phyloP scores from a whole-genome alignment of 2,888 invertebrate genomes.

The Formica aserva region DNA sequence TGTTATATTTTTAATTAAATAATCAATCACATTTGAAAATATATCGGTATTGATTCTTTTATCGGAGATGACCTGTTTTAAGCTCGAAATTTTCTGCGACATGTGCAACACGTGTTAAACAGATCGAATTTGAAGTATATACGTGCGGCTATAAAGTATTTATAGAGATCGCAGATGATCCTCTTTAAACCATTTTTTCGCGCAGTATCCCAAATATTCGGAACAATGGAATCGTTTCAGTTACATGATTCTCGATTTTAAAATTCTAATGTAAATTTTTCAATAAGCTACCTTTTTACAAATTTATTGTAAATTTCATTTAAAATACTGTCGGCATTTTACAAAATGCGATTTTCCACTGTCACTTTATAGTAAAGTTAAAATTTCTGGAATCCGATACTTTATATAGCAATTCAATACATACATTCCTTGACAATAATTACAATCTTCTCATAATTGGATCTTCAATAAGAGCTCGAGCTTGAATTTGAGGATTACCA shows the following conservation, averaged over 20 bases:
- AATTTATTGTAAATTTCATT: not conserved
- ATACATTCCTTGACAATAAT: not conserved
- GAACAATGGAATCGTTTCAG: not conserved
- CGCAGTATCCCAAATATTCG: not conserved
- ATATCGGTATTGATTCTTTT: not conserved
- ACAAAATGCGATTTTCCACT: not conserved
- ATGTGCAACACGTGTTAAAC: slow-evolving; percentile 41
- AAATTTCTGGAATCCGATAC: not conserved
- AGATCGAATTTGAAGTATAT: slow-evolving; percentile 35
- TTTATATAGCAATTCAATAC: not conserved
- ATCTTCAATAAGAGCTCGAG: not conserved
- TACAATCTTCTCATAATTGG: slow-evolving; percentile 7
- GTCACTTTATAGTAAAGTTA: not conserved
- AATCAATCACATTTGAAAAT: slow-evolving; percentile 1
- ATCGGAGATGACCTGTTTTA: not conserved
- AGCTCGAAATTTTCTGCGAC: slow-evolving; percentile 37
- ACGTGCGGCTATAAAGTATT: slow-evolving; percentile 15
- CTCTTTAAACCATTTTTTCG: slow-evolving; percentile 38
- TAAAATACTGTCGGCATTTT: not conserved
- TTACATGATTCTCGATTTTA: not conserved
- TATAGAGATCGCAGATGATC: slow-evolving; percentile 42
- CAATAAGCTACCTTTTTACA: not conserved
- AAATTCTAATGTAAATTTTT: slow-evolving; percentile 6
- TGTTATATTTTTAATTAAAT: not conserved
- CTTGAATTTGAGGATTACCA: not conserved